Percentiles rank a stretch among this genome's conserved stretches.
Conservation (phyloP, 2,113 vertebrate species). For the Hemibagrus wyckioides region DNA sequence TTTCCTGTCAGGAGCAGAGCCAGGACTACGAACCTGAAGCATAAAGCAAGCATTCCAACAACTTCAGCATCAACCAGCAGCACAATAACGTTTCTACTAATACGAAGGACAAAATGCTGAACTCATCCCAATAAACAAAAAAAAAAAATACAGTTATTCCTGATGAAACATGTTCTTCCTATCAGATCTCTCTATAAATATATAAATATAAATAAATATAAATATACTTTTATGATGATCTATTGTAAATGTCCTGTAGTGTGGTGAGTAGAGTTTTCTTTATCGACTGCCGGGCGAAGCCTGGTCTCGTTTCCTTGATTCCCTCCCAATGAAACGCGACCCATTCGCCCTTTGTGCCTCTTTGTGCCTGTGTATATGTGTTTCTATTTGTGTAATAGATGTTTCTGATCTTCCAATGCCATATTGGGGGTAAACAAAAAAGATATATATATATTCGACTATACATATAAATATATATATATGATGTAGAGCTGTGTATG, state of each 20-base stretch:
- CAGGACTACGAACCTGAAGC: conserved; percentile 98
- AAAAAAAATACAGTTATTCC: conserved; percentile 67
- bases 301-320: conserved; percentile 83
- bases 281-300: conserved; percentile 69
- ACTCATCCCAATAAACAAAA: conserved; percentile 68
- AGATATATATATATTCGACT: conserved; percentile 59
- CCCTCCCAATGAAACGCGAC: conserved; percentile 90
- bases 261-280: conserved; percentile 77
- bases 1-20: conserved; percentile 82
- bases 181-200: conserved; percentile 61
- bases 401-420: conserved; percentile 75
- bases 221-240: conserved; percentile 78
- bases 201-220: conserved; percentile 47
- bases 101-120: conserved; percentile 76
- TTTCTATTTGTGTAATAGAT: conserved; percentile 78
- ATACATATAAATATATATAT: conserved; percentile 72
- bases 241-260: conserved; percentile 81
- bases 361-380: conserved; percentile 76
- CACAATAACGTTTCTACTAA: conserved; percentile 87
- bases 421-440: conserved; percentile 68
- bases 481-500: conserved; percentile 76
- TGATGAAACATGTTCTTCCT: conserved; percentile 81
- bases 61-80: conserved; percentile 85
- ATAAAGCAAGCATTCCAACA: conserved; percentile 76
- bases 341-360: conserved; percentile 69